These are phyloP conservation scores for Apaloderma vittatum DNA, from an alignment of 2,113 vertebrate species.

Conservation along the genomic window DNA sequence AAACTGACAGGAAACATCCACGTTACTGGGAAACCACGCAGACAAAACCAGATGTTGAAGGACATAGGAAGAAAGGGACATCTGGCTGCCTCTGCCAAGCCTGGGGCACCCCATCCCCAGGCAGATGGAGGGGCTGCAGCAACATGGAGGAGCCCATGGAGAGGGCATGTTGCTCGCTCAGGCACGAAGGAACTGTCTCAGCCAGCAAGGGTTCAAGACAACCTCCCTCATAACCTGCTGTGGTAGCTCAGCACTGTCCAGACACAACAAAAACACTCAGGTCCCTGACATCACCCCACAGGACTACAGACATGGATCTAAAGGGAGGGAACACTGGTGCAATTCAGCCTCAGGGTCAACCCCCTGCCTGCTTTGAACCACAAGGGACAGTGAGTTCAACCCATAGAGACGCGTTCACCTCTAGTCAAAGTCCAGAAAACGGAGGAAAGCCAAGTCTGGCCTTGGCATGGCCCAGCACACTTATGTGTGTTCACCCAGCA, in stretches of 20 bases:
- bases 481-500: background rate
- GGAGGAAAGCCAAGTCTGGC: background rate
- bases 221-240: background rate
- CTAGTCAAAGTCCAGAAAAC: background rate
- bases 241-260: background rate
- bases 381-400: background rate
- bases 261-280: background rate
- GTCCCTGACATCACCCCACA: background rate
- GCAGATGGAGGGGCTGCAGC: background rate
- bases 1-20: background rate
- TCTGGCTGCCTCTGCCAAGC: background rate
- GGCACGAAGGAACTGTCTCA: background rate
- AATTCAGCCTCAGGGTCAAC: background rate
- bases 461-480: background rate
- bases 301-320: background rate
- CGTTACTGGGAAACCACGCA: background rate
- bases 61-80: background rate
- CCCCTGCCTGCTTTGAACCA: background rate
- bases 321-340: background rate
- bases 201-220: background rate
- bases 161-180: background rate
- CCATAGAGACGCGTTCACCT: background rate
- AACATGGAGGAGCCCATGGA: background rate
- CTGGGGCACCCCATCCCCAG: background rate
- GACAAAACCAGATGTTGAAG: background rate